Evolutionary conservation across 1,140 invertebrate species (phyloP).

Genomic region (Holcopasites calliopsidis): DNA sequence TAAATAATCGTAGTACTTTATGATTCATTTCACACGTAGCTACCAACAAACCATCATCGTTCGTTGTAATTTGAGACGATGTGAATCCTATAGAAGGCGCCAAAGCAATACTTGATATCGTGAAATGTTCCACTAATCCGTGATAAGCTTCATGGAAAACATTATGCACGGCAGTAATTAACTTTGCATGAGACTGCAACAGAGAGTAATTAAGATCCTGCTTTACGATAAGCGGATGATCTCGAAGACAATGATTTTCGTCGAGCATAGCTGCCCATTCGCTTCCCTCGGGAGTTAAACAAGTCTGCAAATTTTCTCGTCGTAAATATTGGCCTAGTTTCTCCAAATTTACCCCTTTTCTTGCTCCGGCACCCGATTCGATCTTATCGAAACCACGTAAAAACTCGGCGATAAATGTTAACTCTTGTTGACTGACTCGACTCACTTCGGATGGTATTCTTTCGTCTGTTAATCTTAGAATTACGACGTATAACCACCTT

Average conservation of each 20-base stretch:
- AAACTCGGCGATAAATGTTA: slow-evolving; percentile 94
- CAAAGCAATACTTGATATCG: slow-evolving; percentile 66
- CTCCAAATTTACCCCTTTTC: slow-evolving; percentile 89
- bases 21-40: slow-evolving; percentile 62
- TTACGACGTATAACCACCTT: slow-evolving; percentile 91
- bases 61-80: slow-evolving; percentile 70
- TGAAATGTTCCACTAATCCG: slow-evolving; percentile 83
- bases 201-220: slow-evolving; percentile 89
- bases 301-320: slow-evolving; percentile 78
- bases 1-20: slow-evolving; percentile 69
- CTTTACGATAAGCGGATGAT: slow-evolving; percentile 86
- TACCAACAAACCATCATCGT: slow-evolving; percentile 70
- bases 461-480: slow-evolving; percentile 91
- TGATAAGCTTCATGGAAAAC: slow-evolving; percentile 87
- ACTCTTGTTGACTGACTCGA: slow-evolving; percentile 92
- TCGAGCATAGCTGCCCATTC: slow-evolving; percentile 89
- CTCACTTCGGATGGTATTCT: slow-evolving; percentile 89
- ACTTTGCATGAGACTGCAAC: slow-evolving; percentile 88
- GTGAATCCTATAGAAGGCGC: slow-evolving; percentile 38
- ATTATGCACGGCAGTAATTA: slow-evolving; percentile 84
- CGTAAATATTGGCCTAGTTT: slow-evolving; percentile 94
- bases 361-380: slow-evolving; percentile 77
- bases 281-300: slow-evolving; percentile 73
- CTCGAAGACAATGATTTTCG: slow-evolving; percentile 85
- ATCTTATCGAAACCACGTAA: slow-evolving; percentile 90